These are phyloP conservation scores for Plebejus anna DNA, from an alignment of 2,888 invertebrate species.

Conservation along the genomic window DNA sequence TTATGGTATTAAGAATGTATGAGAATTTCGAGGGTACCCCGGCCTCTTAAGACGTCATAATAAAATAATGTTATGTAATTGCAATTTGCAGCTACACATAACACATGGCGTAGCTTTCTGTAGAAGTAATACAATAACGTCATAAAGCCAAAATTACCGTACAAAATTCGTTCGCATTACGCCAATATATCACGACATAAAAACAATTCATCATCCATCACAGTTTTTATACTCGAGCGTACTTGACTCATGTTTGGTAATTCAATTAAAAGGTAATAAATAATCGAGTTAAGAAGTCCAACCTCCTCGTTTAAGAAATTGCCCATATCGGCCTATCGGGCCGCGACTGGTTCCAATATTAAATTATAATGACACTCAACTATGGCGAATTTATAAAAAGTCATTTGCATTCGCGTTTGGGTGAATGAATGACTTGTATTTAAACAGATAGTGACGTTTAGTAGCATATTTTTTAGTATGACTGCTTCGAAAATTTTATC, in stretches of 20 bases:
- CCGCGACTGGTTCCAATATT: slow-evolving; percentile 13
- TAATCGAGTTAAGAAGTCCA: slow-evolving; percentile 21
- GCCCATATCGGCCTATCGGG: slow-evolving; percentile 2
- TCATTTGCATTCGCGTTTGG: slow-evolving; percentile 47
- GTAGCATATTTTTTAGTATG: neutral
- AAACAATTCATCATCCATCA: slow-evolving; percentile 13
- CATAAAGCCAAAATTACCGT: neutral
- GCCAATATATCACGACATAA: slow-evolving; percentile 15
- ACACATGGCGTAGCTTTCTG: neutral
- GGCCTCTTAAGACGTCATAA: no score
- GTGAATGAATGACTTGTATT: slow-evolving; percentile 5
- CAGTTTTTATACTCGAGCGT: slow-evolving; percentile 12
- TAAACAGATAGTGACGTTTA: neutral
- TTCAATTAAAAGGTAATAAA: slow-evolving; percentile 27
- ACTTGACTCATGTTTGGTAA: slow-evolving; percentile 18
- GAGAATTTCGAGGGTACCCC: no score
- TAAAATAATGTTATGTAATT: no score
- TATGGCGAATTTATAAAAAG: slow-evolving; percentile 40
- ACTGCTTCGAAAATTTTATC: neutral
- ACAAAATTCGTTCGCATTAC: neutral
- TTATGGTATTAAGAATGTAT: no score
- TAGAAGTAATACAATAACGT: neutral
- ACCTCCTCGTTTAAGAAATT: slow-evolving; percentile 18
- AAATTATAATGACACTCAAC: slow-evolving; percentile 21
- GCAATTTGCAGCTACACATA: neutral